Base-by-base conservation (phyloP, 2,113 vertebrate species). In the Pimephales promelas region DNA sequence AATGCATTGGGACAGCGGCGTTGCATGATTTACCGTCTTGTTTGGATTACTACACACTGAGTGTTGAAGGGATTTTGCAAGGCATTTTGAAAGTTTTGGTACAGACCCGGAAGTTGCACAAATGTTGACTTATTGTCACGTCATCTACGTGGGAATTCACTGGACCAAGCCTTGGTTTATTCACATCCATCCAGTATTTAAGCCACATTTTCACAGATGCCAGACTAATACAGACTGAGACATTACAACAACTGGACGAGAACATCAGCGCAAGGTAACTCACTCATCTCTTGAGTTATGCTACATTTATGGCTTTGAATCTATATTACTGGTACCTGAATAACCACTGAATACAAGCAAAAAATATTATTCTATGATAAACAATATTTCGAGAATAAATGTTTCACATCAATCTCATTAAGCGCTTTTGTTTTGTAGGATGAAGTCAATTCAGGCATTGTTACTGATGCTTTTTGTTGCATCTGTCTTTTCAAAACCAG, bases 231-330 rank as follows among this genome's bases (percentile, higher is more conserved):
- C 62, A 76, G 28, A 76, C 77, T 68, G 52, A 31, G 49, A 76
- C 20, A 70, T 64, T 62, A 40, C 10, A 54, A 22, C 66, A 52
- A 20, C 54, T 56, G 31, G 24, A 72, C 83, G 43, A 77, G 64
- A 78, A 10, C n/a, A 74, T 49, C 59, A 66, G 47, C 10, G 11
- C 70, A 77, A 89, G 88, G 82, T 89, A 89, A 87, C 43, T 40
- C n/a, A 72, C 13, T 82, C 16, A 14, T 45, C 13, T 45, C 26
- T 18, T 68, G 7, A 52, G 8, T 20, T 31, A 52, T 24, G 9
- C 10, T 31, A 2, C 9, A 9, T 73, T 49, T 28, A 74, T 74
- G 45, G 24, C 24, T 52, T 11, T 73, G 16, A 49, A 20, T 73
- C 3, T 45, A 4, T 71, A 71, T 71, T 49, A 31, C 9, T 28